A percentile compares a stretch with the other conserved stretches of the same genome.
phyloP scores from a whole-genome alignment of 2,797 vertebrate genomes.

The Spinus pinus region DNA sequence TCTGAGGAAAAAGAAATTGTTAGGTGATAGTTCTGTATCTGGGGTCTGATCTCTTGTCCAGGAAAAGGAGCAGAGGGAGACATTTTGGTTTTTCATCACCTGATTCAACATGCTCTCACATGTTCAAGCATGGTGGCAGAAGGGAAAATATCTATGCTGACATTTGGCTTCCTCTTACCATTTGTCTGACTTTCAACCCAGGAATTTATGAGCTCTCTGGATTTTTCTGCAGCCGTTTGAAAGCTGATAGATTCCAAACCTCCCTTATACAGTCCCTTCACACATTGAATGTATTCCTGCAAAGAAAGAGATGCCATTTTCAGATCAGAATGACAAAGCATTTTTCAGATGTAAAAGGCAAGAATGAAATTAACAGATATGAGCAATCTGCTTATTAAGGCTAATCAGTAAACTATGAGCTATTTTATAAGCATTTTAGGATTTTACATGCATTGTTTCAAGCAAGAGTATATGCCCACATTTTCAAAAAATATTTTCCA shows the following conservation, averaged over 20 bases:
- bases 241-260: constrained; percentile 82
- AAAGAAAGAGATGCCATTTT: neutral
- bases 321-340: neutral
- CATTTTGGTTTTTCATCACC: neutral
- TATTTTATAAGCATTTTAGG: neutral
- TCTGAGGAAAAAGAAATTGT: neutral
- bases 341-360: neutral
- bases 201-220: constrained; percentile 80
- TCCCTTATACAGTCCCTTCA: constrained; percentile 74
- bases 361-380: neutral
- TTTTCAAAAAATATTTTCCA: neutral
- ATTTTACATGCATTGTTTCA: neutral
- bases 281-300: constrained; percentile 44
- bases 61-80: neutral
- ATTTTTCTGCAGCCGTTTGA: constrained; percentile 56
- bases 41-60: neutral
- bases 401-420: neutral
- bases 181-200: constrained; percentile 86
- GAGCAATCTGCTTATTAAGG: neutral
- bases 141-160: neutral
- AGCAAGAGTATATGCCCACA: neutral
- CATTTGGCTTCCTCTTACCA: constrained; percentile 64
- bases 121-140: neutral
- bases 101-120: neutral
- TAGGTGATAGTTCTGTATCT: neutral